A percentile compares a stretch with the other conserved stretches of the same genome.
These are phyloP conservation scores for Macroteleia sp. DNA, from an alignment of 2,888 invertebrate species.

Conservation along the genomic window DNA sequence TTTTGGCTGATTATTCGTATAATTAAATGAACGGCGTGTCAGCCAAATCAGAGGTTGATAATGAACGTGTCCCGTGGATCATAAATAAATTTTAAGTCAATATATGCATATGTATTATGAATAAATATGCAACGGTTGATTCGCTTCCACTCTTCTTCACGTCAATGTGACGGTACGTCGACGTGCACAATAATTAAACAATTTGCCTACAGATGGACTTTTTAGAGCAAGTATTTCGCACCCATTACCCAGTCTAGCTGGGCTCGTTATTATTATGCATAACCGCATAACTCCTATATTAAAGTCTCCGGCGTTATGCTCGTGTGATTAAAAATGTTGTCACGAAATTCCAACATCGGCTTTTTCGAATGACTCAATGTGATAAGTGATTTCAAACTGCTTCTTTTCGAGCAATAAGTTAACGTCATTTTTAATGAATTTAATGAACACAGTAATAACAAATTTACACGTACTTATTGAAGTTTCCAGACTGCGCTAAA, in stretches of 20 bases:
- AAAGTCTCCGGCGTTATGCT: conserved; percentile 78
- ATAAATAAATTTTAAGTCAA: conserved; percentile 41
- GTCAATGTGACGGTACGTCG: conserved; percentile 40
- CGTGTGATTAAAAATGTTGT: conserved; percentile 83
- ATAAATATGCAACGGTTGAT: conserved; percentile 50
- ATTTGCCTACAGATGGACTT: conserved; percentile 84
- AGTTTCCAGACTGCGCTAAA: too few species aligned
- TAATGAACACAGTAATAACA: conserved; percentile 42
- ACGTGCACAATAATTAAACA: conserved; percentile 79
- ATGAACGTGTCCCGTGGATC: conserved; percentile 6
- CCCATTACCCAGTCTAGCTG: conserved; percentile 69
- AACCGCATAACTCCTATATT: conserved; percentile 82
- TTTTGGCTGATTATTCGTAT: too few species aligned
- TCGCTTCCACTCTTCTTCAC: conserved; percentile 48
- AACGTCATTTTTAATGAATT: conserved; percentile 22
- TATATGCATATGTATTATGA: conserved; percentile 47
- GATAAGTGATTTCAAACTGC: conserved; percentile 55
- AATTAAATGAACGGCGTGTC: neutral
- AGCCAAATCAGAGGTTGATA: neutral
- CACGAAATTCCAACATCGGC: conserved; percentile 75
- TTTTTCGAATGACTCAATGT: conserved; percentile 50
- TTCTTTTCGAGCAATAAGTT: conserved; percentile 15
- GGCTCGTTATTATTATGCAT: conserved; percentile 79
- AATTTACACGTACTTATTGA: conserved; percentile 35
- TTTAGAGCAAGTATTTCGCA: conserved; percentile 79